These are phyloP conservation scores for Drosophila neonasuta DNA, from an alignment of 2,888 invertebrate genomes.

Conservation along the genomic window DNA sequence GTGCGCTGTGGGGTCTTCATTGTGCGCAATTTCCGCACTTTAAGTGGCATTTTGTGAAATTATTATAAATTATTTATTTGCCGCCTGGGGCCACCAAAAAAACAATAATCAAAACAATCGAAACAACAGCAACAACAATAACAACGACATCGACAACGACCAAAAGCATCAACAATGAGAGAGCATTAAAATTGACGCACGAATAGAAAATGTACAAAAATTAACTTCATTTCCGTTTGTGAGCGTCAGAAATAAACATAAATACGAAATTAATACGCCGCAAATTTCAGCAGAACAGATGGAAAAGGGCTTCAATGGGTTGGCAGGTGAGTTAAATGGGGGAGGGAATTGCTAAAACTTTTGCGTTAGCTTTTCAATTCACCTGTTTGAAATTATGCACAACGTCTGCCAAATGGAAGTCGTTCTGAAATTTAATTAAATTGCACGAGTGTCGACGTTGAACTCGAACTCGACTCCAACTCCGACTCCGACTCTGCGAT, in stretches of 20 bases:
- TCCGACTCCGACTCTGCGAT: not conserved
- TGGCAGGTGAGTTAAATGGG: not conserved
- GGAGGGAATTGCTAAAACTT: constrained; percentile 2
- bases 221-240: constrained; percentile 67
- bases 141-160: constrained; percentile 19
- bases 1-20: constrained; percentile 37
- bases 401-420: constrained; percentile 38
- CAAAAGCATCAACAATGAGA: constrained; percentile 25
- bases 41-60: constrained; percentile 66
- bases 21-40: constrained; percentile 65
- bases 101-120: constrained; percentile 46
- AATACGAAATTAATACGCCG: constrained; percentile 58
- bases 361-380: constrained; percentile 12
- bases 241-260: constrained; percentile 54
- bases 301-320: constrained; percentile 21
- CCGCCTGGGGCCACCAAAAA: constrained; percentile 30
- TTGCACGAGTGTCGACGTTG: constrained; percentile 13
- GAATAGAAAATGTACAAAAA: constrained; percentile 65
- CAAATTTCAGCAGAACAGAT: constrained; percentile 26
- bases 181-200: constrained; percentile 60
- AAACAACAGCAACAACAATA: constrained; percentile 20
- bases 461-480: not conserved
- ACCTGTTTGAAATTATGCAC: constrained; percentile 40
- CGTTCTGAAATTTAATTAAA: constrained; percentile 56
- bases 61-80: constrained; percentile 68